These are phyloP conservation scores for Eucriotettix oculatus DNA, from an alignment of 2,888 invertebrate species.

Conservation along the genomic window DNA sequence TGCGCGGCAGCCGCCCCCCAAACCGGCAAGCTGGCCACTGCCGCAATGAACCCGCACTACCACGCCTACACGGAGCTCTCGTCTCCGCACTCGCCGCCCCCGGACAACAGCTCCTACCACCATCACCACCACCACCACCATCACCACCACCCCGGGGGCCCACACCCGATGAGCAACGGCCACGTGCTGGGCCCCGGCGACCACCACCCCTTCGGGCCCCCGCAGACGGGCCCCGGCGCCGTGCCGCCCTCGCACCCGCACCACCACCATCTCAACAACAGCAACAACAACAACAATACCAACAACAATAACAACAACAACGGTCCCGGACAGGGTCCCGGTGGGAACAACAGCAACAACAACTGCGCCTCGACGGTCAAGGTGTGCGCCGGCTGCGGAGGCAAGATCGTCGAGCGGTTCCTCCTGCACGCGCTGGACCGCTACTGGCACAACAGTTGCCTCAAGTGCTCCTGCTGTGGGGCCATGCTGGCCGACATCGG, in stretches of 20 bases:
- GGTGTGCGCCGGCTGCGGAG: constrained; percentile 81
- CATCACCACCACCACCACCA: constrained; percentile 27
- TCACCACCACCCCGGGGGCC: constrained; percentile 23
- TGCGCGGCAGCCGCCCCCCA: constrained; percentile 14
- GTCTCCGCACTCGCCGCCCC: constrained; percentile 49
- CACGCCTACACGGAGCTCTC: constrained; percentile 69
- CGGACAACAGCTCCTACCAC: constrained; percentile 39
- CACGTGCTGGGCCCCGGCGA: constrained; percentile 19
- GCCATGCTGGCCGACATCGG: constrained; percentile 83
- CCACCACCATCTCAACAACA: constrained; percentile 8
- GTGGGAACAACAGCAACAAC: constrained; percentile 7
- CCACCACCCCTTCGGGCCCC: constrained; percentile 14
- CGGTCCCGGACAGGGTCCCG: not conserved
- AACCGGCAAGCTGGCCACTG: constrained; percentile 73
- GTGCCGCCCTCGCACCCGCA: constrained; percentile 21
- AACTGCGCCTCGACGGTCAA: constrained; percentile 31
- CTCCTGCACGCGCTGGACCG: constrained; percentile 82
- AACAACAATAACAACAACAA: constrained; percentile 10
- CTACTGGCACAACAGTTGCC: constrained; percentile 91
- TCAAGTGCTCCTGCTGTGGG: constrained; percentile 85
- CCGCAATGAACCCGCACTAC: constrained; percentile 84
- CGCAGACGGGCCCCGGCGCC: constrained; percentile 7
- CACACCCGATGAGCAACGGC: constrained; percentile 19
- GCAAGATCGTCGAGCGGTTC: constrained; percentile 83
- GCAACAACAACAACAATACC: constrained; percentile 1